Evolutionary conservation across 2,113 vertebrate species (phyloP), one percentile per base, ranked within the genome.

Genomic region (Panurus biarmicus): DNA sequence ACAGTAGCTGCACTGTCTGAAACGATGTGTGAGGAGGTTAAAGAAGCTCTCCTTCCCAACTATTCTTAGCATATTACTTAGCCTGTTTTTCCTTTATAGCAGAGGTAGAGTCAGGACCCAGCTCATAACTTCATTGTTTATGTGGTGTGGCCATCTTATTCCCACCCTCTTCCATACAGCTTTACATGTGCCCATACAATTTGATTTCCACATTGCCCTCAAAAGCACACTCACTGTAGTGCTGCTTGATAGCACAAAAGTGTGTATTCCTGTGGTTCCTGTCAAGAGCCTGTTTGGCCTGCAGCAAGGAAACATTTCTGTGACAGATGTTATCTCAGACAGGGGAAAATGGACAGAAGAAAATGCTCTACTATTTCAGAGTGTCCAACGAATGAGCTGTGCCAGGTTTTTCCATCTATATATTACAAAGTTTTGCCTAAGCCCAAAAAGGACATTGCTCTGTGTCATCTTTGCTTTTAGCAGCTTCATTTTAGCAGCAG

Each of bases 151-250:
- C 18, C 19, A 11, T n/a, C 21, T 71, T 69, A 67, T 54, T 84
- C 75, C 51, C 23, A 44, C 7, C 4, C 12, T 74, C n/a, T 85
- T 2, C 1, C 12, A 6, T 0, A 2, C 42, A 28, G 2, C 1
- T 47, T 66, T 23, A 2, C 53, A 20, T 5, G 40, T 86, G 64
- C 47, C 35, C 4, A 0, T 28, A 16, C n/a, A n/a, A n/a, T n/a
- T n/a, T 0, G 1, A 50, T 54, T 93, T 66, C 51, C 47, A 31
- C 0, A 0, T 5, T 48, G 48, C 31, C 44, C 19, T 38, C 53
- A 64, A 51, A 78, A 50, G 45, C 26, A 61, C 17, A 1, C 14
- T 35, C 0, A 0, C 45, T 57, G 10, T 29, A 36, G 14, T 17
- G 40, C 29, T 91, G 50, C 47, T 78, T 71, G 78, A 20, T 11